phyloP scores from a whole-genome alignment of 2,797 vertebrate genomes.

The Ceryle rudis region DNA sequence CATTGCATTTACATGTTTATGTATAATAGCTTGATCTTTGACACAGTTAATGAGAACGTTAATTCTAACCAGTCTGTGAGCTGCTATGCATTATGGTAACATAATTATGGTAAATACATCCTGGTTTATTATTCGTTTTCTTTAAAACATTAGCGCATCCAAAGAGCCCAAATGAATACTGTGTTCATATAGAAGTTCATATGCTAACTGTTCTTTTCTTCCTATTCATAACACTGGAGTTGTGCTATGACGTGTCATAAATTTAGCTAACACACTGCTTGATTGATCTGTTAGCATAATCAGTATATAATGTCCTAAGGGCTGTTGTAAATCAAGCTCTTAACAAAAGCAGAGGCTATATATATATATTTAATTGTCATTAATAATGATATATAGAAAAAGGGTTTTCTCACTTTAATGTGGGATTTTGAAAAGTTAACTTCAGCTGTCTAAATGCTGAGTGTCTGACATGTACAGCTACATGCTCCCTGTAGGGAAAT shows the following conservation, averaged over 20 bases:
- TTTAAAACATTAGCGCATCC: background rate
- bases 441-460: background rate
- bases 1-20: background rate
- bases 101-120: background rate
- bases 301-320: background rate
- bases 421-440: background rate
- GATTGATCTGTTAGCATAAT: slow-evolving; percentile 1
- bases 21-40: background rate
- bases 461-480: background rate
- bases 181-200: background rate
- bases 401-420: background rate
- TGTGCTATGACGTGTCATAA: background rate
- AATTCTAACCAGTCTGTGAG: background rate
- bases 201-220: background rate
- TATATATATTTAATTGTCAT: background rate
- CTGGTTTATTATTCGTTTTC: background rate
- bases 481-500: background rate
- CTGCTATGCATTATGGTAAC: background rate
- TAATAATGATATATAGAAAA: background rate
- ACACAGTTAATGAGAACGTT: background rate
- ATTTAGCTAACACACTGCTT: background rate
- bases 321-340: background rate
- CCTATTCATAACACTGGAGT: accelerated
- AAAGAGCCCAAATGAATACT: background rate
- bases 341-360: background rate